Percentiles rank a stretch among this genome's conserved stretches.
phyloP scores from a whole-genome alignment of 2,113 vertebrate species.

The Picathartes gymnocephalus region DNA sequence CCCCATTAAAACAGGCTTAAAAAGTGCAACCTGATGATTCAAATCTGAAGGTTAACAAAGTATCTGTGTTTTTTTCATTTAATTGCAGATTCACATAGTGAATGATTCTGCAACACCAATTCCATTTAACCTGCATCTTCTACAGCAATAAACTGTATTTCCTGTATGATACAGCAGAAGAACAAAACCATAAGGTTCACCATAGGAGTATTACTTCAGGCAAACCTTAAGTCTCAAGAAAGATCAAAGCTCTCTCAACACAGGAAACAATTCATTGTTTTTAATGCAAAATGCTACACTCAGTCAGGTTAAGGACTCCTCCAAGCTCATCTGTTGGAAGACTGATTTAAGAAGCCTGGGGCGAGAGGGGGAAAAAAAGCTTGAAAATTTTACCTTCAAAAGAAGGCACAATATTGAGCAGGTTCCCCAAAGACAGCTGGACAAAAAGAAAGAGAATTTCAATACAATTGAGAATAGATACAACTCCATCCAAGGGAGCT shows the following conservation, averaged over 20 bases:
- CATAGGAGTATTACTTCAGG: background rate
- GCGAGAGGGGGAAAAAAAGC: background rate
- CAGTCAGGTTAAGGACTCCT: background rate
- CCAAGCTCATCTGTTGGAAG: background rate
- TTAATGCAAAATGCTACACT: background rate
- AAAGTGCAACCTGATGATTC: background rate
- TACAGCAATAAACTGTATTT: background rate
- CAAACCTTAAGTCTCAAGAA: background rate
- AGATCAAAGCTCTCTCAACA: background rate
- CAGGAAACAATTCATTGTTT: background rate
- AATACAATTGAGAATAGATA: background rate
- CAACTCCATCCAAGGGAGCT: background rate
- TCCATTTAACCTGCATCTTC: background rate
- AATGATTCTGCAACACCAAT: background rate
- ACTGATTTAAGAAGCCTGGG: background rate
- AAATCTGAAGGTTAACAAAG: background rate
- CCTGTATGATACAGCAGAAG: background rate
- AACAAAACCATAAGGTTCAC: background rate
- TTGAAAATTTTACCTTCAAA: background rate
- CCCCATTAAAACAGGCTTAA: background rate
- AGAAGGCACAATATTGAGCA: background rate
- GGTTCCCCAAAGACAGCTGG: background rate
- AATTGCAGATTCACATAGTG: background rate
- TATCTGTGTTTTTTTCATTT: background rate
- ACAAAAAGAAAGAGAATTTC: background rate